A percentile compares a stretch with the other conserved stretches of the same genome.
Conservation (phyloP, 2,888 invertebrate species). For the Chrysopilus asiliformis region DNA sequence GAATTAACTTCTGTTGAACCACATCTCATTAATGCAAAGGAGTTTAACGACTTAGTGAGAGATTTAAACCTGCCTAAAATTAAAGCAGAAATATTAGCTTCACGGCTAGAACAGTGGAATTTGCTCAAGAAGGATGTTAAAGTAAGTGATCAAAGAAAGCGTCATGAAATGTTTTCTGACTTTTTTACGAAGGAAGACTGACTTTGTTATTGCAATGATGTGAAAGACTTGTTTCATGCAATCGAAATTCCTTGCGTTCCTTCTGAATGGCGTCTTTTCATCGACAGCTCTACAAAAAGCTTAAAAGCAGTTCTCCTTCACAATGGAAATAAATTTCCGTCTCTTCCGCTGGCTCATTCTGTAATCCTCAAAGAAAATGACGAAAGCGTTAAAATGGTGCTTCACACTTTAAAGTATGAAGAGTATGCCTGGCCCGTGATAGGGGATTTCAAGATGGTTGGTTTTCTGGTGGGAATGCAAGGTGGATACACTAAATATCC, state of each 20-base stretch:
- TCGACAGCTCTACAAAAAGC: slow-evolving; percentile 2
- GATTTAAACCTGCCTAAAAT: slow-evolving; percentile 2
- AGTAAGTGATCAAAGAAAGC: slow-evolving; percentile 5
- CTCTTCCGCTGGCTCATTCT: slow-evolving; percentile 22
- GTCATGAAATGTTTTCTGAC: slow-evolving; percentile 3
- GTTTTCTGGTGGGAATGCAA: slow-evolving; percentile 19
- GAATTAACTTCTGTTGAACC: slow-evolving; percentile 3
- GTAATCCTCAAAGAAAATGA: slow-evolving; percentile 22
- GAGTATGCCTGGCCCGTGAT: slow-evolving; percentile 20
- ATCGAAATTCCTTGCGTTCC: slow-evolving; percentile 1
- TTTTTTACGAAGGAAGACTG: slow-evolving; percentile 3
- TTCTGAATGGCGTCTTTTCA: slow-evolving; percentile 3
- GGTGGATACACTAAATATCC: slow-evolving; percentile 15
- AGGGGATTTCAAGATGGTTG: slow-evolving; percentile 24
- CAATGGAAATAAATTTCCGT: slow-evolving; percentile 20
- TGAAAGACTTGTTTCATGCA: slow-evolving; percentile 4
- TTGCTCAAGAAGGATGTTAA: not conserved
- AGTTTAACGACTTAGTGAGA: not conserved
- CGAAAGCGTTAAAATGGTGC: slow-evolving; percentile 19
- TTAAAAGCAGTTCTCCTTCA: slow-evolving; percentile 2
- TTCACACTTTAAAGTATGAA: slow-evolving; percentile 16
- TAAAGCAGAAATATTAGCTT: slow-evolving; percentile 3
- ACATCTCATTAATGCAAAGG: slow-evolving; percentile 2
- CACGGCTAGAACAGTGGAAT: slow-evolving; percentile 1
- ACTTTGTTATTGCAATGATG: slow-evolving; percentile 6